Conservation (phyloP, 2,888 invertebrate species). For the Macaria notata region DNA sequence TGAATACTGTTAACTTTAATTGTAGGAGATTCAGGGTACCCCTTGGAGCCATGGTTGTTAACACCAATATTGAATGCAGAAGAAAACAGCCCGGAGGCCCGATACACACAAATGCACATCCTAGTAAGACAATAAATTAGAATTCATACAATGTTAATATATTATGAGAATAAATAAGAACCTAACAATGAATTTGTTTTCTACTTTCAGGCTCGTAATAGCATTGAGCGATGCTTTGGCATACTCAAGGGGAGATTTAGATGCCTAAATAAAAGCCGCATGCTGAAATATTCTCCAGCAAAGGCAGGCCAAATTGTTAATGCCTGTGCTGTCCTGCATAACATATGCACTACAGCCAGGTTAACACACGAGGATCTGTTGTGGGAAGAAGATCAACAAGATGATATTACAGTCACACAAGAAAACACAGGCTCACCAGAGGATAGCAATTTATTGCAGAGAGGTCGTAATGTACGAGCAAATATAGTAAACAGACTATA, state of each 20-base stretch:
- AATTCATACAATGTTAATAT: too few relatives aligned
- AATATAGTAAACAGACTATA: too few relatives aligned
- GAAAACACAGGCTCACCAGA: too few relatives aligned
- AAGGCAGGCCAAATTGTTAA: conserved; percentile 3
- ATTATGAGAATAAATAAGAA: too few relatives aligned
- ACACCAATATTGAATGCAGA: conserved; percentile 10
- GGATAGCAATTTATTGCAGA: too few relatives aligned
- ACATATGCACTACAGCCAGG: not conserved
- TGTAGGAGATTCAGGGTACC: conserved; percentile 18
- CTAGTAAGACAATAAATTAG: too few relatives aligned
- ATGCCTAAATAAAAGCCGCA: conserved; percentile 1
- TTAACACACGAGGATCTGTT: too few relatives aligned
- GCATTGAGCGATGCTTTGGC: conserved; percentile 6
- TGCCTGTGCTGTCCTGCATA: conserved; percentile 9
- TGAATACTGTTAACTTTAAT: conserved; percentile 1
- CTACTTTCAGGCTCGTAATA: conserved; percentile 1
- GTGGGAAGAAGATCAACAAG: too few relatives aligned
- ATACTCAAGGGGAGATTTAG: conserved; percentile 2
- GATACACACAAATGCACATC: not conserved
- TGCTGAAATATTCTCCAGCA: conserved; percentile 3
- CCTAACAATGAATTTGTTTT: not conserved
- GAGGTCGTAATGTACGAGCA: too few relatives aligned
- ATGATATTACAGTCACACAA: too few relatives aligned
- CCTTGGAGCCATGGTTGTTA: conserved; percentile 7
- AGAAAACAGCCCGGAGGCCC: not conserved